Percentiles rank a stretch among this genome's conserved stretches.
These are phyloP conservation scores for Pheosia gnoma DNA, from an alignment of 2,888 invertebrate species.

Conservation along the genomic window DNA sequence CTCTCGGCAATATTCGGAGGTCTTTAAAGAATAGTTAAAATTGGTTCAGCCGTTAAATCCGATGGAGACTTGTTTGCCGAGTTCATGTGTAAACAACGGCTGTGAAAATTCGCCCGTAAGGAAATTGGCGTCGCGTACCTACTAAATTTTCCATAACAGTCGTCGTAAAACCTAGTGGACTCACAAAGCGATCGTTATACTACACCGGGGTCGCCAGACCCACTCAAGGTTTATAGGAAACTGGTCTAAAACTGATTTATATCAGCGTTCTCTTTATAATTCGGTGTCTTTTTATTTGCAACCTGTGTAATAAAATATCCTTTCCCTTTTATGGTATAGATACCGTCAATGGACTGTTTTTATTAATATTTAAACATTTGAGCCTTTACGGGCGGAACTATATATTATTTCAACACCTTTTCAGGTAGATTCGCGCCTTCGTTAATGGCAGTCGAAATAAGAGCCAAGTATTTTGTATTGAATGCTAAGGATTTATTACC, in stretches of 20 bases:
- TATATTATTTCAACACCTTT: not conserved
- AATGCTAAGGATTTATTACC: too few species aligned
- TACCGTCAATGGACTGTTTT: constrained; percentile 10
- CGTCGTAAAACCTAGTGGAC: constrained; percentile 40
- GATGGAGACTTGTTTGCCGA: too few species aligned
- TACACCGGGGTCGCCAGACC: constrained; percentile 55
- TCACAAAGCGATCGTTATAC: constrained; percentile 47
- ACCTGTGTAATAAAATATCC: constrained; percentile 33
- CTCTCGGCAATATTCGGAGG: too few species aligned
- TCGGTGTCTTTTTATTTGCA: constrained; percentile 9
- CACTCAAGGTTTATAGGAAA: constrained; percentile 58
- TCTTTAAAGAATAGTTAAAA: too few species aligned
- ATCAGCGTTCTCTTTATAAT: constrained; percentile 41
- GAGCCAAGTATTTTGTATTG: too few species aligned
- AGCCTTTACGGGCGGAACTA: constrained; percentile 10
- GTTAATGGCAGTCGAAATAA: not conserved
- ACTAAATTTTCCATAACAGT: constrained; percentile 37
- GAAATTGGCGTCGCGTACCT: not conserved
- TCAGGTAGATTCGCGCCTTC: too few species aligned
- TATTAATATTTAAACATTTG: not conserved
- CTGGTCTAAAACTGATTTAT: constrained; percentile 34
- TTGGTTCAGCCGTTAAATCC: too few species aligned
- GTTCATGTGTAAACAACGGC: too few species aligned
- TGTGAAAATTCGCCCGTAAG: too few species aligned
- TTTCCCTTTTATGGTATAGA: constrained; percentile 21